Base-by-base conservation (phyloP, 2,797 vertebrate genomes). In the Xerus rutilus region DNA sequence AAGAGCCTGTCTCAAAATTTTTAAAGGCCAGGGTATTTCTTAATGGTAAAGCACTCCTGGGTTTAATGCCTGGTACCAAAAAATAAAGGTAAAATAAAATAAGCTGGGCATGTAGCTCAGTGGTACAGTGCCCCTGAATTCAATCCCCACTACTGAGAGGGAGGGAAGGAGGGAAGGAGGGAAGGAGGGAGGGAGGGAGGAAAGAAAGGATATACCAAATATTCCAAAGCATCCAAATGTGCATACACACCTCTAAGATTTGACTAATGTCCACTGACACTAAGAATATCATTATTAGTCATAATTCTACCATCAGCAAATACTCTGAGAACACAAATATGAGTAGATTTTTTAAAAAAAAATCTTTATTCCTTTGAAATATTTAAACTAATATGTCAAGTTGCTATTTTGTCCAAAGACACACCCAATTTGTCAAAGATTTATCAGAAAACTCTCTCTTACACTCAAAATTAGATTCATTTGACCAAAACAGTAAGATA, bases 381-480 rank as follows among this genome's bases (percentile, higher is more conserved):
- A 83, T 89, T 77, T 67, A 86, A 96, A 28, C 54, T 45, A 78
- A 47, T 5, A 64, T 20, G 91, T 85, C 20, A 74, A 86, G 18
- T 49, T 81, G 72, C 15, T 47, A 89, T 94, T 89, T 87, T 90
- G 25, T 70, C 47, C 76, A 87, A 93, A 83, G 7, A 81, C 67
- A 4, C n/a, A 72, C 5, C 45, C 76, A 39, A 76, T 52, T 86
- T 67, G 32, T 30, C 20, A 64, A 93, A 89, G 39, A 82, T 69
- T 79, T 86, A 72, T 30, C 15, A 15, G n/a, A 79, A 77, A 96
- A 87, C 52, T 64, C 32, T 39, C 32, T 21, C 32, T 0, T 35
- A 65, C n/a, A 77, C 81, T 92, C 76, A 89, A 84, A 95, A 93
- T 54, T 47, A 57, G 77, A 89, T 77, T 93, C 30, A 83, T 25